These are phyloP conservation scores for Pangasius mekongensis DNA, from an alignment of 2,797 vertebrate species.

Conservation along the genomic window DNA sequence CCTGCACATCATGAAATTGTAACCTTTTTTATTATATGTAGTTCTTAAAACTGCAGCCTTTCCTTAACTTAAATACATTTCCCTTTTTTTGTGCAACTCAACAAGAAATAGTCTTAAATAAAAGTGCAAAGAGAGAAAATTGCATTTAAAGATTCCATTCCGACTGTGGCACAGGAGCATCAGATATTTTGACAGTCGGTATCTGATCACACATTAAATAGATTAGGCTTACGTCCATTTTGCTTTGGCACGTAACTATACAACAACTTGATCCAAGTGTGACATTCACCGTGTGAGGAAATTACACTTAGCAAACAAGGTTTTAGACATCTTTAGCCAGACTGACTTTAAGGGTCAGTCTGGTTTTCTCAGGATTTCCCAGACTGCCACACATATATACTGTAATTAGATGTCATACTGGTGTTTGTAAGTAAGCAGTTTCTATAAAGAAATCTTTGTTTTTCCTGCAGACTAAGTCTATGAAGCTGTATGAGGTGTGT, in stretches of 20 bases:
- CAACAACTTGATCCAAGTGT: neutral
- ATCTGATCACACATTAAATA: neutral
- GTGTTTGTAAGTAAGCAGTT: neutral
- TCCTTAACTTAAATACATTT: neutral
- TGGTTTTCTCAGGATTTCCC: neutral
- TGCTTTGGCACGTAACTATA: neutral
- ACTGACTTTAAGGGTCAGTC: neutral
- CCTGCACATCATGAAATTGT: neutral
- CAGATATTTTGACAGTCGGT: neutral
- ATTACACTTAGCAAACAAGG: neutral
- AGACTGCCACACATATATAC: neutral
- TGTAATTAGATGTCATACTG: neutral
- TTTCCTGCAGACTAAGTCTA: conserved; percentile 87
- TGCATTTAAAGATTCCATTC: neutral
- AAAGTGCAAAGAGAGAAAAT: neutral
- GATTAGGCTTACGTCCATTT: neutral
- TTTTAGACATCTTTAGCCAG: neutral
- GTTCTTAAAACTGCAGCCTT: neutral
- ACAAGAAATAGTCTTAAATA: neutral
- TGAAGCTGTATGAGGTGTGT: conserved; percentile 98
- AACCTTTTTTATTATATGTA: no score
- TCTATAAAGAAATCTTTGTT: neutral
- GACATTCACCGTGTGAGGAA: neutral
- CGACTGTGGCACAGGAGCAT: neutral
- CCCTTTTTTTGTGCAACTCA: neutral